Base-by-base conservation (phyloP, 1,140 invertebrate genomes). In the Camponotus floridanus region DNA sequence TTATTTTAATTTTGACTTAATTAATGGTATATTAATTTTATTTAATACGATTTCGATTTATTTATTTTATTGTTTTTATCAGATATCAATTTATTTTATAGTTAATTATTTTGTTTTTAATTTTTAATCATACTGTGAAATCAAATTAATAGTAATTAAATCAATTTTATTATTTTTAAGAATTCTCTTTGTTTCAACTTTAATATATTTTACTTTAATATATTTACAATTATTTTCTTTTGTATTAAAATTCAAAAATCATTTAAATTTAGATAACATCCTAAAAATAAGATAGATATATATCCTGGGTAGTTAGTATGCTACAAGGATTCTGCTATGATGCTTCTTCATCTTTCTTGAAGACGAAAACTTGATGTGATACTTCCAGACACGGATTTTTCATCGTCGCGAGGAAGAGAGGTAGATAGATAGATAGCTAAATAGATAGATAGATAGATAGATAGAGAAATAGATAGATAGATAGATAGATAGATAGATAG, bases 221-320 rank as follows among this genome's bases (percentile, higher is more conserved):
- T 48, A 67, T n/a, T 0, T 5, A 39, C 42, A 42, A 11, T 48
- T n/a, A 51, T 21, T 21, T 39, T 13, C 8, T 71, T 42, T 11
- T 21, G 2, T 36, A 45, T 59, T 42, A 0, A 59, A 81, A 70
- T 68, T 80, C 4, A 55, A 39, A 15, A 39, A n/a, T 7, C 0
- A 18, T 73, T 59, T 59, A 13, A 15, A 39, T 8, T 18, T 36
- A 9, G 48, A 73, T 45, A 3, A n/a, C 36, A 39, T 39, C 13
- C 26, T 26, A 45, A 71, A 26, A 21, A 81, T 81, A 81, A 73
- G 57, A 71, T 81, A 33, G 59, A 80, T 42, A 71, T 81, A 80
- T 80, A 81, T 81, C 26, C 11, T 59, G 65, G 51, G 18, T 73
- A 39, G 21, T 81, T 81, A 73, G 67, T 73, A 81, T 81, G 65